Percentiles rank a stretch among this genome's conserved stretches.
Evolutionary conservation across 2,888 invertebrate genomes (phyloP).

Genomic region (Brenthis ino): DNA sequence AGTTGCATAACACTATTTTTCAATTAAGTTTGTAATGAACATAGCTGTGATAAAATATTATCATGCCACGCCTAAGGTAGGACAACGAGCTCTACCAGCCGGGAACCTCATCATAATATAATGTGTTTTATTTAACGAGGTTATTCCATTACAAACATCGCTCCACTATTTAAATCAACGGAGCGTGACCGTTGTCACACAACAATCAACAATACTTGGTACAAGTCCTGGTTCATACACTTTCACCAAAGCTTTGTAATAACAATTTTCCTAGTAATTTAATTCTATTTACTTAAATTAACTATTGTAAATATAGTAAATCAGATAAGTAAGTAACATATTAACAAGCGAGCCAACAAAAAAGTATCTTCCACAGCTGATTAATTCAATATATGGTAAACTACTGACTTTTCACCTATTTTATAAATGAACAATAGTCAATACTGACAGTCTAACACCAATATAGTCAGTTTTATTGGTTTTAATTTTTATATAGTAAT

Average conservation of each 20-base stretch:
- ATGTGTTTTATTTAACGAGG: constrained; percentile 47
- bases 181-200: constrained; percentile 65
- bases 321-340: no score
- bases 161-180: constrained; percentile 67
- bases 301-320: no score
- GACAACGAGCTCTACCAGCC: constrained; percentile 49
- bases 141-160: constrained; percentile 68
- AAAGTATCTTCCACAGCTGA: no score
- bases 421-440: not conserved
- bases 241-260: constrained; percentile 57
- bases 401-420: no score
- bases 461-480: not conserved
- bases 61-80: constrained; percentile 35
- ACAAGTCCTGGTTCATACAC: constrained; percentile 52
- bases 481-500: not conserved
- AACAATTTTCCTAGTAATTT: constrained; percentile 51
- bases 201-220: constrained; percentile 57
- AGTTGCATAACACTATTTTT: constrained; percentile 67
- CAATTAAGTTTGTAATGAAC: constrained; percentile 57
- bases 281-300: not conserved
- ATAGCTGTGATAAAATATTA: constrained; percentile 37
- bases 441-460: not conserved
- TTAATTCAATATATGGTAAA: no score
- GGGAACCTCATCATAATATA: constrained; percentile 70
- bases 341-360: no score